These are phyloP conservation scores for Tribolium castaneum DNA, from an alignment of 1,140 invertebrate species.

Conservation along the genomic window DNA sequence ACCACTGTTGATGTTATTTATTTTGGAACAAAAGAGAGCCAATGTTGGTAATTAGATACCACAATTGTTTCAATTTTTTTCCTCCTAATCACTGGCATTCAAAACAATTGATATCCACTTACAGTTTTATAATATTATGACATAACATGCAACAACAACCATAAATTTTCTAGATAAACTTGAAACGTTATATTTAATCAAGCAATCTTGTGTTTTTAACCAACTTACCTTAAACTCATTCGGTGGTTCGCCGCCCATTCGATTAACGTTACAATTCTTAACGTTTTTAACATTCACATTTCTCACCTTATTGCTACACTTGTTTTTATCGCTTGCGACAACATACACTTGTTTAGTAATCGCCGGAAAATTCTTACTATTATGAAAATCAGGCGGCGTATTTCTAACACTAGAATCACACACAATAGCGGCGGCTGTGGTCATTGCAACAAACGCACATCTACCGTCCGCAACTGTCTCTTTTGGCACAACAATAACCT, in stretches of 20 bases:
- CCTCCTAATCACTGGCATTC: no score
- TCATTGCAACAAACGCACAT: no score
- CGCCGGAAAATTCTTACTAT: conserved; percentile 54
- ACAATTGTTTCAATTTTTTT: no score
- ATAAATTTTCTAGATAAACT: neutral
- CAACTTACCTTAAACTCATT: conserved; percentile 53
- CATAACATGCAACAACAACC: neutral
- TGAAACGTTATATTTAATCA: neutral
- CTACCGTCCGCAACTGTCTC: neutral
- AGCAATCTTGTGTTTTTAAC: neutral
- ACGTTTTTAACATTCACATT: conserved; percentile 23
- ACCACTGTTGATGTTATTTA: no score
- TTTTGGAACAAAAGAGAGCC: no score
- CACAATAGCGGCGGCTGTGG: neutral
- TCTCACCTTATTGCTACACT: conserved; percentile 39
- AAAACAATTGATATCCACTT: no score
- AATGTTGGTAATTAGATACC: no score
- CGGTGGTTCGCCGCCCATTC: conserved; percentile 4
- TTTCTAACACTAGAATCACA: conserved; percentile 32
- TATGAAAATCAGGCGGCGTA: conserved; percentile 53
- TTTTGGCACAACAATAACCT: conserved; percentile 23
- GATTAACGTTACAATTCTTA: conserved; percentile 32
- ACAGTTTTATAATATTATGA: no score
- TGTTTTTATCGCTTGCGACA: conserved; percentile 31
- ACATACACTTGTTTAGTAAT: conserved; percentile 46